A percentile compares a stretch with the other conserved stretches of the same genome.
These are phyloP conservation scores for Amblyjoppa fuscipennis DNA, from an alignment of 2,888 invertebrate species.

Conservation along the genomic window DNA sequence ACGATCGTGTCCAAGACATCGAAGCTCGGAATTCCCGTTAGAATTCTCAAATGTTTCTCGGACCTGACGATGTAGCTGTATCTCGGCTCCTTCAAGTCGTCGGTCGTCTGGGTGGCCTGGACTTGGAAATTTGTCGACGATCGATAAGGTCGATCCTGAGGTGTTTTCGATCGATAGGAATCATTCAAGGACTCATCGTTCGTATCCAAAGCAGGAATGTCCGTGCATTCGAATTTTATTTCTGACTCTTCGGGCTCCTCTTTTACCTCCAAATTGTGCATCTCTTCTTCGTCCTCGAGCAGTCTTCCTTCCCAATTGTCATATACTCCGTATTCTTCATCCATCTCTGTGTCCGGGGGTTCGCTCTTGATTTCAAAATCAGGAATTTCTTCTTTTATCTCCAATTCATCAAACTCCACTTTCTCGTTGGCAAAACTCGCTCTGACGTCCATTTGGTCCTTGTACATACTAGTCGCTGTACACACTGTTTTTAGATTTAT, in stretches of 20 bases:
- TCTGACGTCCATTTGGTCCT: not conserved
- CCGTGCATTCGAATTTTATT: slow-evolving; percentile 36
- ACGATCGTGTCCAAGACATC: slow-evolving; percentile 4
- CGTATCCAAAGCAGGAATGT: slow-evolving; percentile 27
- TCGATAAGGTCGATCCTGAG: not conserved
- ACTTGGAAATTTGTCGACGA: not conserved
- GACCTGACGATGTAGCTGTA: slow-evolving; percentile 27
- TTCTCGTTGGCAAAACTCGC: not conserved
- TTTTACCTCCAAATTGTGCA: not conserved
- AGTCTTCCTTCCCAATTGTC: not conserved
- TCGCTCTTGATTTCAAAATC: not conserved
- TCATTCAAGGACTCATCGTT: not conserved
- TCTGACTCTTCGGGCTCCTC: not conserved
- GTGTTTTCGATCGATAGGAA: not conserved
- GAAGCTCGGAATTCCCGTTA: slow-evolving; percentile 51
- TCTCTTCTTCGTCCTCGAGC: not conserved
- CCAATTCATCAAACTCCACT: not conserved
- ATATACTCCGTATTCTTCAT: not conserved
- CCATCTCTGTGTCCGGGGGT: not conserved
- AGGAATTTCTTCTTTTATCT: slow-evolving; percentile 2
- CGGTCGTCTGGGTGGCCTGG: slow-evolving; percentile 8
- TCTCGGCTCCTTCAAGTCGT: not conserved
- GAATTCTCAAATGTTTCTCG: slow-evolving; percentile 32
- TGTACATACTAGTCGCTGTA: not conserved
- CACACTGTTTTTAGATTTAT: not conserved